Conservation (phyloP, 2,888 invertebrate species). For the Epicampocera succincta region DNA sequence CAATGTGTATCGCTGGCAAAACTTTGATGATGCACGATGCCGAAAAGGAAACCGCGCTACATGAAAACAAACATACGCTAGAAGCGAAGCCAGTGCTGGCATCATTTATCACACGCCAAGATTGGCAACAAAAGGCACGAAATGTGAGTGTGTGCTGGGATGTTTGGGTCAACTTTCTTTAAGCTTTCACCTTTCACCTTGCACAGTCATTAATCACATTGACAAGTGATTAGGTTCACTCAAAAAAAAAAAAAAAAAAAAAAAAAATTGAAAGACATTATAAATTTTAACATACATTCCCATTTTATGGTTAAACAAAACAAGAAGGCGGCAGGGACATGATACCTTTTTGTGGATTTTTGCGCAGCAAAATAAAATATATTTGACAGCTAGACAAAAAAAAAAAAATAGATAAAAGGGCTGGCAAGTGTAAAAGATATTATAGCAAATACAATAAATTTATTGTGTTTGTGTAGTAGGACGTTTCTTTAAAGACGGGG, state of each 20-base stretch:
- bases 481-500: background rate
- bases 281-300: slow-evolving; percentile 22
- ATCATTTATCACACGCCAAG: slow-evolving; percentile 60
- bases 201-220: slow-evolving; percentile 61
- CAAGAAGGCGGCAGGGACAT: background rate
- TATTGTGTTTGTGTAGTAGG: background rate
- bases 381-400: background rate
- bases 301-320: slow-evolving; percentile 20
- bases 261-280: slow-evolving; percentile 27
- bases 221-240: slow-evolving; percentile 63
- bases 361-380: background rate
- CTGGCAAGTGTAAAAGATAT: background rate
- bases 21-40: slow-evolving; percentile 48
- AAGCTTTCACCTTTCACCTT: slow-evolving; percentile 29
- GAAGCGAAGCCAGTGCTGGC: slow-evolving; percentile 12
- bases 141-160: background rate
- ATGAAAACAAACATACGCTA: background rate
- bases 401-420: background rate
- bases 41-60: slow-evolving; percentile 12
- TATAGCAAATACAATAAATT: background rate
- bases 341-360: background rate
- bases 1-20: slow-evolving; percentile 43
- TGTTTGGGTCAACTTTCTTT: slow-evolving; percentile 16
- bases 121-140: slow-evolving; percentile 49
- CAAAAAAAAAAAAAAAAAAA: slow-evolving; percentile 1